These are phyloP conservation scores for Indicator indicator DNA, from an alignment of 2,113 vertebrate species.

Conservation along the genomic window DNA sequence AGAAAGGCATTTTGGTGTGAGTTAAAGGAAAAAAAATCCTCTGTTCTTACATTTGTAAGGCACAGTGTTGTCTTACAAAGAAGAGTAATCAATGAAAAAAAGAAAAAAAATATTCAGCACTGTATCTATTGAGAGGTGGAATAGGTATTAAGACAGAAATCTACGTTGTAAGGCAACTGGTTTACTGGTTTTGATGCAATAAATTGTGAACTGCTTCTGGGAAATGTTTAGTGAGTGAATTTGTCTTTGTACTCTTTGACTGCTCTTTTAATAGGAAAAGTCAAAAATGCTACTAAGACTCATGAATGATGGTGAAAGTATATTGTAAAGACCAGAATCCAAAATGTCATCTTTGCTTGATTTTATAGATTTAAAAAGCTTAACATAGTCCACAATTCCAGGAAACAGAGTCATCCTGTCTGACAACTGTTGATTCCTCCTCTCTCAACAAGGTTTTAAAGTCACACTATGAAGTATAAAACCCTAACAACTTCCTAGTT, in stretches of 20 bases:
- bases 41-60: neutral
- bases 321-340: neutral
- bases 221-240: neutral
- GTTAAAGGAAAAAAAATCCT: neutral
- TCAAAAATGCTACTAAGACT: neutral
- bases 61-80: neutral
- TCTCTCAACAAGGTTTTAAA: neutral
- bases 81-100: neutral
- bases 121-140: neutral
- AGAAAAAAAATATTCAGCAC: neutral
- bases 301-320: neutral
- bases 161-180: neutral
- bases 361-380: neutral
- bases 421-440: neutral
- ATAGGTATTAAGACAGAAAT: neutral
- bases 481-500: neutral
- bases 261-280: neutral
- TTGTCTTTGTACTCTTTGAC: neutral
- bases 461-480: neutral
- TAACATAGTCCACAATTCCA: neutral
- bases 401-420: neutral
- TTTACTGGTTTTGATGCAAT: neutral
- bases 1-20: neutral
- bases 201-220: neutral
- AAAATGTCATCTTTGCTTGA: accelerated